Evolutionary conservation across 2,113 vertebrate genomes (phyloP), one percentile per base, ranked within the genome.

Genomic region (Zeus faber): DNA sequence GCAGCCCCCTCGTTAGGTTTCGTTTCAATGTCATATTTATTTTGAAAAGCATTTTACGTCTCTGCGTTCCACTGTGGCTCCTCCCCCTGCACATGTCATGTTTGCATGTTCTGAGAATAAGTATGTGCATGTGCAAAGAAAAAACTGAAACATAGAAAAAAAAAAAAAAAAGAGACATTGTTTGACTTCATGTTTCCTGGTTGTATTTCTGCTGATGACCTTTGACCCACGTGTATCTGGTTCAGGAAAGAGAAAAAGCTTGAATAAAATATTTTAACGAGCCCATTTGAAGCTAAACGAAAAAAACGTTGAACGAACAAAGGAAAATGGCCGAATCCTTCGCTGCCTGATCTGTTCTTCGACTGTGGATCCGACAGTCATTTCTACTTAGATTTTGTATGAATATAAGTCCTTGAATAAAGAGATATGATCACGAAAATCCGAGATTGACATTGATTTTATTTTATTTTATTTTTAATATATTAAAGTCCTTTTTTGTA

Each of bases 381-480:
- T 92, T 93, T 94, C 82, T 92, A 94, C 91, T 91, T 87, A 90
- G 85, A 87, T 95, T 95, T 95, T 95, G 93, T 96, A 96, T 91
- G 87, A 93, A 91, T 89, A 91, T 89, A 90, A 91, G 90, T 94
- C 89, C 91, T 92, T 93, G 88, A 91, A 94, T 92, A 94, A 91
- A 88, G 70, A 85, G 49, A 74, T 79, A 85, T 77, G 62, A 77
- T 75, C 68, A 86, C 76, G 74, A 74, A 74, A 74, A 64, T 48
- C 14, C 23, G 46, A 14, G 9, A 37, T 39, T 21, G n/a, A 14
- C 0, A 52, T 68, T 49, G 26, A 22, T 45, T 7, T 21, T 7
- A 11, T 22, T 45, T 10, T 54, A 22, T 39, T 39, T n/a, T 16
- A n/a, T n/a, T n/a, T n/a, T n/a, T n/a, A n/a, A n/a, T n/a, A n/a